These are phyloP conservation scores for Hecatera dysodea DNA, from an alignment of 2,888 invertebrate species.

Conservation along the genomic window DNA sequence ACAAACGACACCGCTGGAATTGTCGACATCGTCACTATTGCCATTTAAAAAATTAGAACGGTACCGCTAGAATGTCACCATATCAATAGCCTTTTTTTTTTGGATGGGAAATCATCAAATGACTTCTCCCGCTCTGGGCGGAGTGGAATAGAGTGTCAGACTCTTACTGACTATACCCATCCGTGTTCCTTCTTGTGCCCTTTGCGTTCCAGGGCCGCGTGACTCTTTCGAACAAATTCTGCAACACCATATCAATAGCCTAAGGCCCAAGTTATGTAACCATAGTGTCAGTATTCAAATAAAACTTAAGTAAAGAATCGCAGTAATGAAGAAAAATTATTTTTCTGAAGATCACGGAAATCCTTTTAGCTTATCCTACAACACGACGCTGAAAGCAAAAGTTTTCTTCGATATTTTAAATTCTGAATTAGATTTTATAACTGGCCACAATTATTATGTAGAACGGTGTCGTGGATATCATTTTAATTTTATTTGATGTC, in stretches of 20 bases:
- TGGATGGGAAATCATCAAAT: no score
- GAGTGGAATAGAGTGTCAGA: no score
- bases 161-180: no score
- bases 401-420: neutral
- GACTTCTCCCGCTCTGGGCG: no score
- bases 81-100: neutral
- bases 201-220: no score
- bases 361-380: conserved; percentile 7
- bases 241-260: neutral
- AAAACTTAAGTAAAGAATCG: conserved; percentile 13
- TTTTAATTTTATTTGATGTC: no score
- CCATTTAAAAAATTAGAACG: no score
- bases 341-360: conserved; percentile 4
- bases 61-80: no score
- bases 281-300: neutral
- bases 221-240: no score
- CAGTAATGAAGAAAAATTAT: neutral
- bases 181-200: no score
- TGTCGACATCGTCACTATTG: no score
- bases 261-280: neutral
- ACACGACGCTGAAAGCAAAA: neutral
- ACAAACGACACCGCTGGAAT: no score
- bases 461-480: neutral
- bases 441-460: neutral
- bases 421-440: neutral